Conservation (phyloP, 2,888 invertebrate genomes). For the Liopterus haemorrhoidalis region DNA sequence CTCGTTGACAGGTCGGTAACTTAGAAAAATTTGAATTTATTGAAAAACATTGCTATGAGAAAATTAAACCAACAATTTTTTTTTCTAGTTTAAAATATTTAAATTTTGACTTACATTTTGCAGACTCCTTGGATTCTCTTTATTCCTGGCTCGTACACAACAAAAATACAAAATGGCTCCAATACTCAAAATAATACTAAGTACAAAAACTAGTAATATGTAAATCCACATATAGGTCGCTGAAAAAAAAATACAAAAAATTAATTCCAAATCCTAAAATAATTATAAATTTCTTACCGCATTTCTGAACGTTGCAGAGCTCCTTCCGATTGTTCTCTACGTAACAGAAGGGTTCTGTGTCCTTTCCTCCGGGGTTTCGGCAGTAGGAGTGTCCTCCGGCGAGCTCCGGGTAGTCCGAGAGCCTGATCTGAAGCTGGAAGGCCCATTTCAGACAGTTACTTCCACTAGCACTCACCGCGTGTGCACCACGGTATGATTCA, state of each 20-base stretch:
- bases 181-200: conserved; percentile 51
- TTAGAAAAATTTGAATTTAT: no score
- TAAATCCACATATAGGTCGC: conserved; percentile 78
- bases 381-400: conserved; percentile 84
- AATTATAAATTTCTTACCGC: conserved; percentile 52
- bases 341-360: conserved; percentile 86
- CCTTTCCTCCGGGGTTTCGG: conserved; percentile 81
- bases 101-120: conserved; percentile 57
- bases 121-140: conserved; percentile 56
- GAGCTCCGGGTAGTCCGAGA: conserved; percentile 76
- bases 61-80: not conserved
- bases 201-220: conserved; percentile 60
- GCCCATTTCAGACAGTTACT: conserved; percentile 80
- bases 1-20: no score
- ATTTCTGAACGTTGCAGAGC: conserved; percentile 80
- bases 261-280: not conserved
- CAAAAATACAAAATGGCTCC: conserved; percentile 57
- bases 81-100: conserved; percentile 7
- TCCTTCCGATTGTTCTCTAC: conserved; percentile 71
- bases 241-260: conserved; percentile 39
- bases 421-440: conserved; percentile 66
- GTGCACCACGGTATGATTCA: conserved; percentile 74
- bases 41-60: not conserved
- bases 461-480: conserved; percentile 65
- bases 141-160: conserved; percentile 52